Percentiles rank a stretch among this genome's conserved stretches.
These are phyloP conservation scores for Melangyna quadrimaculata DNA, from an alignment of 2,888 invertebrate genomes.

Conservation along the genomic window DNA sequence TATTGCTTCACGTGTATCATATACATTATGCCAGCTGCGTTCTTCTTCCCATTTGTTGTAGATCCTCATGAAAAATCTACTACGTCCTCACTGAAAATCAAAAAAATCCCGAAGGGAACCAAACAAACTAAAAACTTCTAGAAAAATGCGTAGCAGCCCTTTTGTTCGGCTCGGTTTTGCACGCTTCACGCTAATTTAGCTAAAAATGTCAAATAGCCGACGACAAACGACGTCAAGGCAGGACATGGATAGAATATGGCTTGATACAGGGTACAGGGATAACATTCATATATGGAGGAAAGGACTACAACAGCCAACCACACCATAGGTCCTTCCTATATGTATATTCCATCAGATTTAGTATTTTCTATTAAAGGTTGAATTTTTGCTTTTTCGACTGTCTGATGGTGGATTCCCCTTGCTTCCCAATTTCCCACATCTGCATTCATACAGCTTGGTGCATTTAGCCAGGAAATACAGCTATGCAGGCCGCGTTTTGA, in stretches of 20 bases:
- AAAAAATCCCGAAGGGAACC: constrained; percentile 11
- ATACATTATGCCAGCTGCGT: constrained; percentile 52
- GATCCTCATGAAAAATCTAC: constrained; percentile 1
- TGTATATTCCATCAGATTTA: constrained; percentile 32
- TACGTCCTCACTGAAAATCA: background rate
- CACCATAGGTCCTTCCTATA: background rate
- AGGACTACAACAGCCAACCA: background rate
- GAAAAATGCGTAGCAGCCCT: constrained; percentile 34
- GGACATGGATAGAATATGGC: constrained; percentile 39
- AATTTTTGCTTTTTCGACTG: constrained; percentile 1
- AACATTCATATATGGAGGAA: background rate
- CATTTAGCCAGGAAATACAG: constrained; percentile 30
- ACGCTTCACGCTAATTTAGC: constrained; percentile 81
- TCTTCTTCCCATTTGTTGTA: constrained; percentile 23
- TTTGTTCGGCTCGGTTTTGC: constrained; percentile 76
- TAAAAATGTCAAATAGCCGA: constrained; percentile 69
- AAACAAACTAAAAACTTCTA: background rate
- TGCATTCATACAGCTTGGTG: constrained; percentile 36
- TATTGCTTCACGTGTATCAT: background rate
- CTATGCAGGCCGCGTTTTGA: constrained; percentile 23
- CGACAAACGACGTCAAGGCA: constrained; percentile 68
- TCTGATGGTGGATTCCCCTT: constrained; percentile 37
- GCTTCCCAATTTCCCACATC: constrained; percentile 59
- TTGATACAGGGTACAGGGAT: background rate
- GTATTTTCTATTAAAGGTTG: constrained; percentile 29